Evolutionary conservation across 1,140 invertebrate genomes (phyloP).

Genomic region (Belonocnema kinseyi): DNA sequence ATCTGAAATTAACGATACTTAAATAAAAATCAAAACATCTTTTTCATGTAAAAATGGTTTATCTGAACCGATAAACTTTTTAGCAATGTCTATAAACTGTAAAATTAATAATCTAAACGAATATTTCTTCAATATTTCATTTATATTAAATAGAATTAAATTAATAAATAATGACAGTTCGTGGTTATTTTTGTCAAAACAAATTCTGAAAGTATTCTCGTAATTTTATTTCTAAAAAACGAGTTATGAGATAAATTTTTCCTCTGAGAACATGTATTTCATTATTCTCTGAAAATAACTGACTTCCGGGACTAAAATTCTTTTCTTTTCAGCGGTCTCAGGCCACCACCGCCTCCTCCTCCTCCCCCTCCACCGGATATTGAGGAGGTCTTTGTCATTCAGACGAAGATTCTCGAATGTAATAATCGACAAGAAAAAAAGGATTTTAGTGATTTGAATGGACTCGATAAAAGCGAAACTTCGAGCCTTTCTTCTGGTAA

Average conservation of each 20-base stretch:
- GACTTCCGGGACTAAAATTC: slow-evolving; percentile 19
- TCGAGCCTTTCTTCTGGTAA: slow-evolving; percentile 48
- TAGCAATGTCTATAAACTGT: no score
- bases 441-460: slow-evolving; percentile 52
- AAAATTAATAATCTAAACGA: no score
- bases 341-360: slow-evolving; percentile 70
- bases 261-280: neutral
- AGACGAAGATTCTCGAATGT: slow-evolving; percentile 58
- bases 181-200: neutral
- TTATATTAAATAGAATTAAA: no score
- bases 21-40: no score
- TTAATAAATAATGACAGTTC: neutral
- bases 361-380: slow-evolving; percentile 71
- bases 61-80: neutral
- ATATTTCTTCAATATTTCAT: no score
- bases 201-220: neutral
- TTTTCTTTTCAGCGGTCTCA: slow-evolving; percentile 56
- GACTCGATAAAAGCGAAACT: slow-evolving; percentile 55
- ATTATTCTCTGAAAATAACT: neutral
- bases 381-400: slow-evolving; percentile 63
- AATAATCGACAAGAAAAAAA: slow-evolving; percentile 56
- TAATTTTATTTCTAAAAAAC: neutral
- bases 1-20: no score
- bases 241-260: no score
- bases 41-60: neutral